These are phyloP conservation scores for Hydrozoanthus gracilis DNA, from an alignment of 92 coral and sea anemone species.

Conservation along the genomic window DNA sequence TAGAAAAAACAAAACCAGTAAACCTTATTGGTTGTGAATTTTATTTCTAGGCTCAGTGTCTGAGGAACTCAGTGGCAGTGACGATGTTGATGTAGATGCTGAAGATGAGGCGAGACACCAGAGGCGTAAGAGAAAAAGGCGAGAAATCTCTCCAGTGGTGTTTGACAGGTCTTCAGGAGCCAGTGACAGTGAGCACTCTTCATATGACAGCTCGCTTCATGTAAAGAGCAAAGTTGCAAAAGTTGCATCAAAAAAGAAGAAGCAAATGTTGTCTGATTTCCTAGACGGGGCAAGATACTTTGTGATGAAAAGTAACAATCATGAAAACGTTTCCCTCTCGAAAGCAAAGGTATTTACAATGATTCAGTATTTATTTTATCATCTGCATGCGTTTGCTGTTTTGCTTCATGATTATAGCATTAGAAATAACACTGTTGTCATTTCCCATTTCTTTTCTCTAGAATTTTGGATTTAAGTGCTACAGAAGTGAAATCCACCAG, in stretches of 20 bases:
- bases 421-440: background rate
- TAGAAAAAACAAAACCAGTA: too few species aligned
- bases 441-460: too few species aligned
- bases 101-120: conserved; percentile 55
- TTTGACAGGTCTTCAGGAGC: conserved; percentile 68
- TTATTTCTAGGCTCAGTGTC: conserved; percentile 27
- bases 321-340: conserved; percentile 91
- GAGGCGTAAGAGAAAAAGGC: conserved; percentile 68
- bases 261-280: conserved; percentile 76
- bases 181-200: conserved; percentile 79
- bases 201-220: conserved; percentile 72
- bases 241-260: conserved; percentile 65
- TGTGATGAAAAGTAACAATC: conserved; percentile 98
- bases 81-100: conserved; percentile 51
- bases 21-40: background rate
- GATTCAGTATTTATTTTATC: background rate
- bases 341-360: conserved; percentile 84
- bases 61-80: conserved; percentile 64
- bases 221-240: conserved; percentile 92
- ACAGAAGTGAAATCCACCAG: too few species aligned
- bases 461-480: too few species aligned
- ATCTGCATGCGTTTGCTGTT: background rate
- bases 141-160: conserved; percentile 75
- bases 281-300: conserved; percentile 91
- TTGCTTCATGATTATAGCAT: background rate